Evolutionary conservation across 2,888 invertebrate genomes (phyloP), one percentile per base, ranked within the genome.

Genomic region (Coenonympha arcania): DNA sequence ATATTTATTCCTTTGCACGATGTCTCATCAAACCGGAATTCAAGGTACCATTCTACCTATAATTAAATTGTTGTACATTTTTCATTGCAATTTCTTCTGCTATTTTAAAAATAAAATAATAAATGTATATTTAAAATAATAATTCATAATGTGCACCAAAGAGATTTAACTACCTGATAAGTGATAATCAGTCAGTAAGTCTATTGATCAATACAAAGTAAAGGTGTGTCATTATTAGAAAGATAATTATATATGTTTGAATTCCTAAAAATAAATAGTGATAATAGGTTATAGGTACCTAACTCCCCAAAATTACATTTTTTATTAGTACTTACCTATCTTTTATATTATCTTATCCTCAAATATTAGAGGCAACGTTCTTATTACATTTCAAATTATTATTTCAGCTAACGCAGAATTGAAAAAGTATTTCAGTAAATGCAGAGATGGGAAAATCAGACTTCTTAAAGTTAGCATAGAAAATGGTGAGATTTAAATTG

Each of bases 1-100:
- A 40, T 37, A 33, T 40, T 31, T 15, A 8, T 34, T 31, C 18
- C 13, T 20, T 46, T 43, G 39, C 41, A 87, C 66, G 73, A 95
- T 95, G 95, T 95, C 95, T 71, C 95, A 95, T 75, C 95, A 95
- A 88, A 95, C 95, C 11, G 95, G 95, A 73, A 95, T 95, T 61
- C 92, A 91, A 90, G 94, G 95, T 94, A 87, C 18, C 19, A 45
- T 28, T n/a, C 13, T 9, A 18, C 18, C 16, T 18, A 6, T 24
- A 28, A 18, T 28, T 19, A 8, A 16, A 3, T 39, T 5, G 2
- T 11, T 26, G 4, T 16, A 24, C 20, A 6, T 22, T n/a, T 13
- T 6, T 28, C 9, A 18, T 2, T n/a, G 9, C 16, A 18, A 16
- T 4, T 24, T 2, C n/a, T 37, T 39, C 6, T 28, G 16, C 6